Conservation (phyloP, 2,888 invertebrate genomes). For the Heliothis peltigera region DNA sequence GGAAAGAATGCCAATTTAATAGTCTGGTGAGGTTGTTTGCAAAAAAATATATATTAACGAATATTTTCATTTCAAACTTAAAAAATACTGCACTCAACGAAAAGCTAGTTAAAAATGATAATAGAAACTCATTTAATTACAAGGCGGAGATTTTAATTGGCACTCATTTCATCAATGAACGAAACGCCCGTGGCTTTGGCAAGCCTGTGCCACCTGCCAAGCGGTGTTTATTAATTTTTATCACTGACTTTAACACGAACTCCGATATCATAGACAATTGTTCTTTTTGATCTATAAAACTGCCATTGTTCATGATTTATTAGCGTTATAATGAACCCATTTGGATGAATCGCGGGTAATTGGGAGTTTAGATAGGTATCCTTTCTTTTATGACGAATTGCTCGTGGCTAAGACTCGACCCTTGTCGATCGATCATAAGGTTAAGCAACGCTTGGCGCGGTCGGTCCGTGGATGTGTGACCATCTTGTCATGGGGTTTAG, state of each 20-base stretch:
- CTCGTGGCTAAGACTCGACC: no score
- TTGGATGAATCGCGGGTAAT: conserved; percentile 42
- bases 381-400: conserved; percentile 40
- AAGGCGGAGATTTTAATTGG: conserved; percentile 30
- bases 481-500: no score
- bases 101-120: not conserved
- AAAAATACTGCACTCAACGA: not conserved
- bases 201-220: conserved; percentile 12
- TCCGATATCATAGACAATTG: conserved; percentile 61
- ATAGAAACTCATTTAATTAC: not conserved
- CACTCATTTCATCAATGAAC: conserved; percentile 28
- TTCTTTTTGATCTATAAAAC: conserved; percentile 68
- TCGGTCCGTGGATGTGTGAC: no score
- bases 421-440: no score
- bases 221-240: conserved; percentile 64
- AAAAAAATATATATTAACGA: no score
- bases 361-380: conserved; percentile 41
- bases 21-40: no score
- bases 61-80: not conserved
- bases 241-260: conserved; percentile 56
- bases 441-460: no score
- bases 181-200: conserved; percentile 26
- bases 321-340: conserved; percentile 44
- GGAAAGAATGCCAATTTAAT: no score
- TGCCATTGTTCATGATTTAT: conserved; percentile 63